A percentile compares a stretch with the other conserved stretches of the same genome.
These are phyloP conservation scores for Danio kyathit DNA, from an alignment of 2,797 vertebrate genomes.

Conservation along the genomic window DNA sequence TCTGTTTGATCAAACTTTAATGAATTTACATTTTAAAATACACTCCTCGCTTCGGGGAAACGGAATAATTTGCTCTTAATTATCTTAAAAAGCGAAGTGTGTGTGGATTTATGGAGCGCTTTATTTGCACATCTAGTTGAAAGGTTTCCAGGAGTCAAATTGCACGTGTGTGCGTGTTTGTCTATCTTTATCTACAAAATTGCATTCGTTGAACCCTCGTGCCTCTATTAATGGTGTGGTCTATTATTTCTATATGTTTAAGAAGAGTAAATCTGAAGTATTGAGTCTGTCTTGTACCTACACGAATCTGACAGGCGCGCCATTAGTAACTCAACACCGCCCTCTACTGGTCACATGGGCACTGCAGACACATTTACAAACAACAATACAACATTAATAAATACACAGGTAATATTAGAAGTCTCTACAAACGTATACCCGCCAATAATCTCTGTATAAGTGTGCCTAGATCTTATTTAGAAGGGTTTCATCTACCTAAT, in stretches of 20 bases:
- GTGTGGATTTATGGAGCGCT: not conserved
- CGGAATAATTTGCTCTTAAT: slow-evolving; percentile 34
- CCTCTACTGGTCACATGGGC: slow-evolving; percentile 45
- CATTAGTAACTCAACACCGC: slow-evolving; percentile 30
- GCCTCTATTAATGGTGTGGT: not conserved
- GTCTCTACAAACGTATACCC: not conserved
- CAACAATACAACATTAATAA: too few species aligned
- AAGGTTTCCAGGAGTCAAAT: not conserved
- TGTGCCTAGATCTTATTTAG: not conserved
- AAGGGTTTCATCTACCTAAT: not conserved
- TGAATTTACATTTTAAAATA: slow-evolving; percentile 38
- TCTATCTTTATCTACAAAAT: slow-evolving; percentile 4
- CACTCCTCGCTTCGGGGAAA: not conserved
- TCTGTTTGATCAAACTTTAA: slow-evolving; percentile 43
- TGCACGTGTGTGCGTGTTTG: not conserved
- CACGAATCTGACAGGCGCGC: not conserved
- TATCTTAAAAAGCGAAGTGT: slow-evolving; percentile 18
- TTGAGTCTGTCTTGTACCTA: not conserved
- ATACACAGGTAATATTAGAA: too few species aligned
- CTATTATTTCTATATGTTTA: not conserved
- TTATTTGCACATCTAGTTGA: slow-evolving; percentile 5
- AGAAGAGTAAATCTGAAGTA: not conserved
- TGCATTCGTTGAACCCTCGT: not conserved
- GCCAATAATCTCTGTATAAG: not conserved
- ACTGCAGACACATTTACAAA: not conserved